Base-by-base conservation (phyloP, 2,888 invertebrate genomes). In the Rutpela maculata region DNA sequence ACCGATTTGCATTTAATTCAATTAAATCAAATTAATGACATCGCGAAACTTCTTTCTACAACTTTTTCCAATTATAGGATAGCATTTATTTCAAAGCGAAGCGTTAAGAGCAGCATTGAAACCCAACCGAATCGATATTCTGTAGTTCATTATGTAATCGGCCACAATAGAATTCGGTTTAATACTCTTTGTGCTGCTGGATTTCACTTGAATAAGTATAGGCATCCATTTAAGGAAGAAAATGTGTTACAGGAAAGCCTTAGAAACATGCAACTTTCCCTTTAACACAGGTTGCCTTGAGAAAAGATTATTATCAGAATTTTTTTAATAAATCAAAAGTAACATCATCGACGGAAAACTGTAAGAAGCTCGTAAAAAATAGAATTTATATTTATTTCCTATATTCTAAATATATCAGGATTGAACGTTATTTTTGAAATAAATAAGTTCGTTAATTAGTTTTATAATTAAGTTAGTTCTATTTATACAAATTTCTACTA, bases 71-170 rank as follows among this genome's bases (percentile, higher is more conserved):
- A 50, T 50, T 50, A 50, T 50, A 50, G 12, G n/a, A 50, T 50
- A 50, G 50, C 3, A 50, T n/a, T 50, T 66, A 43, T 66, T 66
- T 66, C 1, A 43, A 22, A 50, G 50, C 19, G 43, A 43, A 43
- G 57, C 59, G 35, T 18, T 26, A 31, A 57, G 56, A 17, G 69
- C 57, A 11, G 17, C 56, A 18, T 35, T 69, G 31, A 35, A 59
- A 59, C 11, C 59, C 35, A n/a, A 17, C 35, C 18, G 38, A 70
- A 70, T 70, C 70, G 70, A 70, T 70, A 59, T 10, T 17, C 38
- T 67, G 43, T 70, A 59, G 57, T 59, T 57, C 70, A 70, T 70
- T 70, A 70, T 57, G 38, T 70, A 70, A 70, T 70, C 59, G 70
- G n/a, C 70, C 59, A 67, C 67, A 67, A 67, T 67, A 55, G 67